Conservation (phyloP, 1,140 invertebrate genomes). For the Teleogryllus occipitalis region DNA sequence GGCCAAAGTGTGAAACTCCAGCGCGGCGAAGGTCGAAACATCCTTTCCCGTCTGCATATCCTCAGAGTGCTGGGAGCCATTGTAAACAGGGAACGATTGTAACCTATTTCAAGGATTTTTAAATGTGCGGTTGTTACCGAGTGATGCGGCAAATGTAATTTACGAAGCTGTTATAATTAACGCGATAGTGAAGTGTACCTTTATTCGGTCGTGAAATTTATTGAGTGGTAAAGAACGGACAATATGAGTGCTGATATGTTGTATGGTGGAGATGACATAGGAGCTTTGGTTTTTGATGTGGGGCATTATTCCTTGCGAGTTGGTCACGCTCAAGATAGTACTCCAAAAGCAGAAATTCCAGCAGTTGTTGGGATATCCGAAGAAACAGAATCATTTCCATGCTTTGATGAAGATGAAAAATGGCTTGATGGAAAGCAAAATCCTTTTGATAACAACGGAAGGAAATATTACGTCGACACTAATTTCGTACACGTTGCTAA, state of each 20-base stretch:
- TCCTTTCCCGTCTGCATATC: no score
- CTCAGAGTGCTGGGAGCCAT: no score
- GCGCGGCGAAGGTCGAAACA: no score
- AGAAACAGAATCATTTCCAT: conserved; percentile 40
- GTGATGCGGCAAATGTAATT: no score
- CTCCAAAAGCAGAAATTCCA: conserved; percentile 78
- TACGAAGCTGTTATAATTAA: no score
- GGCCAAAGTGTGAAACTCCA: no score
- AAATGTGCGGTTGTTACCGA: no score
- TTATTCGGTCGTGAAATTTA: background rate
- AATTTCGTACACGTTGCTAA: conserved; percentile 80
- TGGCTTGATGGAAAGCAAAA: conserved; percentile 47
- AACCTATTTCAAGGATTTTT: no score
- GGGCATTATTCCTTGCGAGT: conserved; percentile 82
- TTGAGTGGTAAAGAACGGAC: background rate
- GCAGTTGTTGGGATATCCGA: conserved; percentile 59
- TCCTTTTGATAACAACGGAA: conserved; percentile 38
- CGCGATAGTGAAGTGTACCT: background rate
- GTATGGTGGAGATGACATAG: conserved; percentile 92
- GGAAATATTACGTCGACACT: conserved; percentile 69
- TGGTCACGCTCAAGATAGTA: conserved; percentile 82
- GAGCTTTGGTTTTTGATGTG: conserved; percentile 93
- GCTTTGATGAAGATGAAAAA: conserved; percentile 47
- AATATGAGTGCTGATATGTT: conserved; percentile 53
- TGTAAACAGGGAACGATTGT: no score